A percentile compares a stretch with the other conserved stretches of the same genome.
Conservation (phyloP, 2,888 invertebrate species). For the Sphinx pinastri region DNA sequence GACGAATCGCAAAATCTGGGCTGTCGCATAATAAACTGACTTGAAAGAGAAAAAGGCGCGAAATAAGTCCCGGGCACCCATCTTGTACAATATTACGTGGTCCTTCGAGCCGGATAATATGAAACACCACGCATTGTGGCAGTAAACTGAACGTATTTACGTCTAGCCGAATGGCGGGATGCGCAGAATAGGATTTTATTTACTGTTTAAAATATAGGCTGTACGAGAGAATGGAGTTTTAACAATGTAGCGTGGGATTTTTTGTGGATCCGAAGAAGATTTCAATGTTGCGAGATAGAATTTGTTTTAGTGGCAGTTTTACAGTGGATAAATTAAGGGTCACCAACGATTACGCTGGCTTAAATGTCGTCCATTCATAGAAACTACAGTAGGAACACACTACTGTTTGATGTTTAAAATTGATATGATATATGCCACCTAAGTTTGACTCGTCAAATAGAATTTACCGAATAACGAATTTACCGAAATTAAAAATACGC, state of each 20-base stretch:
- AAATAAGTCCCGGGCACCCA: neutral
- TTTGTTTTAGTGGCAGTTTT: no score
- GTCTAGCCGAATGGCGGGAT: neutral
- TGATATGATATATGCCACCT: no score
- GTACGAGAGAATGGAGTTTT: neutral
- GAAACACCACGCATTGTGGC: neutral
- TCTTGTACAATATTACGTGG: neutral
- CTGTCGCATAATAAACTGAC: neutral
- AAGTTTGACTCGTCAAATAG: no score
- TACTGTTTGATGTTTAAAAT: no score
- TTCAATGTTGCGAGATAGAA: no score
- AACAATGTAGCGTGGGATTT: neutral
- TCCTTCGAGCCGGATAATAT: constrained; percentile 16
- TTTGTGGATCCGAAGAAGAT: no score
- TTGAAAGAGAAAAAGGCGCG: neutral
- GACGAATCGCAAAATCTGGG: constrained; percentile 8
- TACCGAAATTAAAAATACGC: neutral
- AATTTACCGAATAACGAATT: no score
- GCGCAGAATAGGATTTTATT: neutral
- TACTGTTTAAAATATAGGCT: neutral
- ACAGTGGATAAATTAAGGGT: no score
- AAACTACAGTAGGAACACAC: no score
- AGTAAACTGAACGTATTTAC: neutral
- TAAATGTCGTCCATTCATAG: no score
- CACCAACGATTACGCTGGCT: no score